Evolutionary conservation across 2,797 vertebrate species (phyloP).

Genomic region (Mallotus villosus): DNA sequence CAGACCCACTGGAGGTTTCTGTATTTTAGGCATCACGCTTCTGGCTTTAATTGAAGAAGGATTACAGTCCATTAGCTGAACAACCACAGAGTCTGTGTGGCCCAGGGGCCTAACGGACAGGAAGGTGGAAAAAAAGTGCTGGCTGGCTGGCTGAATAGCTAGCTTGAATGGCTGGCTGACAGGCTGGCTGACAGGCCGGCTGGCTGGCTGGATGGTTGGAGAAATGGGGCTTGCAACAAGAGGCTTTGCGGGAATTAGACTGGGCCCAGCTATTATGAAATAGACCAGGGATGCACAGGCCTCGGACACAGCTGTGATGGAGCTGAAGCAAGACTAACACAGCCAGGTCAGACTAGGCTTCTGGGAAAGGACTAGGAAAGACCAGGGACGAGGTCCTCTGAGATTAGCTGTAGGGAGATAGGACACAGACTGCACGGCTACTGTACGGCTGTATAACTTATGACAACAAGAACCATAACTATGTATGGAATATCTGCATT

Average conservation of each 20-base stretch:
- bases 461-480: too few relatives aligned
- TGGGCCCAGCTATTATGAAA: not conserved
- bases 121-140: not conserved
- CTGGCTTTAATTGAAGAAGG: constrained; percentile 21
- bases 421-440: not conserved
- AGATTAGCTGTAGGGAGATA: not conserved
- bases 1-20: constrained; percentile 2
- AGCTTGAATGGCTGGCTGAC: not conserved
- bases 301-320: too few relatives aligned
- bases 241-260: too few relatives aligned
- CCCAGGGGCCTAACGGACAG: not conserved
- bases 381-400: not conserved
- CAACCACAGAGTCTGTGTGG: not conserved
- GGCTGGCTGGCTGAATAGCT: not conserved
- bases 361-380: not conserved
- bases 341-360: not conserved
- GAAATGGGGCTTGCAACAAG: too few relatives aligned
- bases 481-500: too few relatives aligned
- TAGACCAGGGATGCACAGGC: too few relatives aligned
- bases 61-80: constrained; percentile 18
- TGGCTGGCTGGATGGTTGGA: too few relatives aligned
- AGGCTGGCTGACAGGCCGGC: too few relatives aligned
- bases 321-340: too few relatives aligned
- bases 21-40: constrained; percentile 3
- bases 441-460: too few relatives aligned